Percentiles rank a stretch among this genome's conserved stretches.
These are phyloP conservation scores for Sinopyrophorus schimmeli DNA, from an alignment of 2,888 invertebrate genomes.

Conservation along the genomic window DNA sequence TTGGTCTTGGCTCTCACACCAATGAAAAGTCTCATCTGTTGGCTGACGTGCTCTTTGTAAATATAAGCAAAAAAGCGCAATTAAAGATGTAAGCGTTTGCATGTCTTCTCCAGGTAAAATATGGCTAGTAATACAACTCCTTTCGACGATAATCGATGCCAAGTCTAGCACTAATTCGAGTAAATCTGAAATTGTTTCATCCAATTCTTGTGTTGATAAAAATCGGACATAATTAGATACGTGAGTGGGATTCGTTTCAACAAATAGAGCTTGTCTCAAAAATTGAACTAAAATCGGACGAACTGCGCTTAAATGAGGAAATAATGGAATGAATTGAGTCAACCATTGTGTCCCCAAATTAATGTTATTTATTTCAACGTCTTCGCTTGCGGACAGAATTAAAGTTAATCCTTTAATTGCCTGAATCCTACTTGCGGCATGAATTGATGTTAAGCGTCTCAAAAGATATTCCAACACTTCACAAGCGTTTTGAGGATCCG, in stretches of 20 bases:
- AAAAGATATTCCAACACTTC: slow-evolving; percentile 91
- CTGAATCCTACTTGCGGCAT: slow-evolving; percentile 74
- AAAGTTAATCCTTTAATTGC: slow-evolving; percentile 64
- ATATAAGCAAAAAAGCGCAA: slow-evolving; percentile 74
- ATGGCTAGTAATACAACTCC: slow-evolving; percentile 82
- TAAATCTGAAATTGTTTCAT: slow-evolving; percentile 68
- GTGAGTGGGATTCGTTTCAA: slow-evolving; percentile 84
- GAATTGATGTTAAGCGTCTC: slow-evolving; percentile 79
- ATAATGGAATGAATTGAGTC: slow-evolving; percentile 66
- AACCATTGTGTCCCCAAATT: slow-evolving; percentile 59
- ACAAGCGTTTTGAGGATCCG: slow-evolving; percentile 62
- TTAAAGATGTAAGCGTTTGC: slow-evolving; percentile 71
- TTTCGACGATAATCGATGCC: slow-evolving; percentile 88
- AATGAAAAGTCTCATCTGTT: slow-evolving; percentile 62
- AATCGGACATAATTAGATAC: slow-evolving; percentile 85
- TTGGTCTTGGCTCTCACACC: slow-evolving; percentile 75
- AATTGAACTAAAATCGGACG: slow-evolving; percentile 70
- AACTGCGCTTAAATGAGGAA: slow-evolving; percentile 78
- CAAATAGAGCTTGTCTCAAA: slow-evolving; percentile 84
- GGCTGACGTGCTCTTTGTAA: slow-evolving; percentile 71
- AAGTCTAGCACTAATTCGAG: slow-evolving; percentile 77
- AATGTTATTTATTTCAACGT: slow-evolving; percentile 47
- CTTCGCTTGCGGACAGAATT: slow-evolving; percentile 52
- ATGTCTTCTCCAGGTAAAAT: slow-evolving; percentile 48
- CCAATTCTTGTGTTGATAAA: slow-evolving; percentile 73